phyloP scores from a whole-genome alignment of 1,140 invertebrate genomes.

The Teleogryllus occipitalis region DNA sequence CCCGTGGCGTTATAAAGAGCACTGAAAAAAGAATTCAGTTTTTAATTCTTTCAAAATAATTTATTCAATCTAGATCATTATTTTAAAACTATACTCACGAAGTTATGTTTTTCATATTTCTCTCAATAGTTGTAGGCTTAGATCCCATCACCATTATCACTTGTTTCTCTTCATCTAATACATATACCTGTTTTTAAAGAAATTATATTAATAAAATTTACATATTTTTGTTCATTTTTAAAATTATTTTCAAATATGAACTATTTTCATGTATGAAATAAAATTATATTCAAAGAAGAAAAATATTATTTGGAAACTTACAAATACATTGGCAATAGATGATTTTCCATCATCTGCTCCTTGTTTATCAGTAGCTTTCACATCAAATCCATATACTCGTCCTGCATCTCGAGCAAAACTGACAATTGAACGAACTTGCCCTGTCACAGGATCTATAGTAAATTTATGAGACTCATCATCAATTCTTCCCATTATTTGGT shows the following conservation, averaged over 20 bases:
- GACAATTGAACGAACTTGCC: constrained; percentile 60
- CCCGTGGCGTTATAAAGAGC: constrained; percentile 61
- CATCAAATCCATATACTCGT: constrained; percentile 72
- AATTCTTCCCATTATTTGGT: constrained; percentile 53
- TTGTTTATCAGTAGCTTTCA: constrained; percentile 71
- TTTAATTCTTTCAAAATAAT: not conserved
- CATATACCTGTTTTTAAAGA: constrained; percentile 55
- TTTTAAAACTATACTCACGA: constrained; percentile 35
- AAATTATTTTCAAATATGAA: not conserved
- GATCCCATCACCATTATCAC: constrained; percentile 66
- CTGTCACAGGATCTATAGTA: constrained; percentile 62
- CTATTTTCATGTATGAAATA: not conserved
- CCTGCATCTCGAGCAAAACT: constrained; percentile 57
- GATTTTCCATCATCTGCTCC: constrained; percentile 70
- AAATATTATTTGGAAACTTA: constrained; percentile 40
- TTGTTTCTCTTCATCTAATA: constrained; percentile 70
- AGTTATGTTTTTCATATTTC: constrained; percentile 58
- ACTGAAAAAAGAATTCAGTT: constrained; percentile 32
- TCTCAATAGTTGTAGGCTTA: constrained; percentile 65
- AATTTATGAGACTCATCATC: constrained; percentile 59
- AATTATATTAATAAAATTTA: constrained; percentile 8
- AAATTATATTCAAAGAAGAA: not conserved
- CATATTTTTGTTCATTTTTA: not conserved
- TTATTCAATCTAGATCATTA: not conserved
- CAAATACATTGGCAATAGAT: constrained; percentile 73